phyloP scores from a whole-genome alignment of 2,797 vertebrate species.

The Diplodus puntazzo region DNA sequence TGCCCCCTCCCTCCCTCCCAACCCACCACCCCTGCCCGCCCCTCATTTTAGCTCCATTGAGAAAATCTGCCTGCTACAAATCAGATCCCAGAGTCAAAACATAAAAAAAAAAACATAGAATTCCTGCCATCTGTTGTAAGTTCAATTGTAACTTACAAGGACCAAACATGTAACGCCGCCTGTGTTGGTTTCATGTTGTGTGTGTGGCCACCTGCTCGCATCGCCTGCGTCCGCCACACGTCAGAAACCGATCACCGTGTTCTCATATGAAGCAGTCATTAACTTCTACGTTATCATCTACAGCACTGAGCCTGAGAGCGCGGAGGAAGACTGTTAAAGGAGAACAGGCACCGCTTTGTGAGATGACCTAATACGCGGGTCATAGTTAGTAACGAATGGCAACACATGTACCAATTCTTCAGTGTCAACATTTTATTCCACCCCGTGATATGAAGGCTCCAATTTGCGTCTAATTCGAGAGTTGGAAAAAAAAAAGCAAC shows the following conservation, averaged over 20 bases:
- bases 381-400: constrained; percentile 62
- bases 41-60: constrained; percentile 48
- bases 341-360: constrained; percentile 52
- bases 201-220: neutral
- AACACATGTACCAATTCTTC: constrained; percentile 62
- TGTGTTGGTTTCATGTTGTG: neutral
- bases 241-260: constrained; percentile 13
- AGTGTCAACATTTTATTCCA: constrained; percentile 75
- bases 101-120: constrained; percentile 13
- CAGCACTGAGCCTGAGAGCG: constrained; percentile 35
- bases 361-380: constrained; percentile 68
- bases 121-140: constrained; percentile 26
- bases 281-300: constrained; percentile 36
- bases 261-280: constrained; percentile 38
- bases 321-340: constrained; percentile 39
- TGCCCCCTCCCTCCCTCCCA: constrained; percentile 4
- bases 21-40: neutral
- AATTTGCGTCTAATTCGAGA: constrained; percentile 79
- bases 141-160: neutral
- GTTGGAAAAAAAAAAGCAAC: constrained; percentile 65
- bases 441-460: constrained; percentile 67
- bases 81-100: constrained; percentile 41
- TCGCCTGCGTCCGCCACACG: neutral
- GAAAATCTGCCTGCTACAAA: constrained; percentile 59
- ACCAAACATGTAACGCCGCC: constrained; percentile 9